A percentile compares a stretch with the other conserved stretches of the same genome.
These are phyloP conservation scores for Chelonoidis abingdonii DNA, from an alignment of 2,113 vertebrate genomes.

Conservation along the genomic window DNA sequence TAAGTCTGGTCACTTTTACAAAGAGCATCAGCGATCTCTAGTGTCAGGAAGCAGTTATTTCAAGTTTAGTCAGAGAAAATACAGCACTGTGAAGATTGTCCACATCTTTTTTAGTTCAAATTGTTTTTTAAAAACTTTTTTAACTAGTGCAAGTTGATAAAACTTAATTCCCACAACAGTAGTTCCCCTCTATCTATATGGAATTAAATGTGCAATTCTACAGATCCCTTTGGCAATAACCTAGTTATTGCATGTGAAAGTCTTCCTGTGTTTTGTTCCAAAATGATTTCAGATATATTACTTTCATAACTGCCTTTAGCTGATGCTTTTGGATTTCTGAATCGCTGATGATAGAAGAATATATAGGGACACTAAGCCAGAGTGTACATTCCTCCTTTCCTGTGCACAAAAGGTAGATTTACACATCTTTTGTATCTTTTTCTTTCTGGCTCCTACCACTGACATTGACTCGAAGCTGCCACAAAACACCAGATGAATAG, in stretches of 20 bases:
- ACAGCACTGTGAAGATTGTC: neutral
- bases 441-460: neutral
- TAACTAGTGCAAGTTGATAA: neutral
- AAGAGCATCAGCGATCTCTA: conserved; percentile 79
- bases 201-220: neutral
- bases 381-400: neutral
- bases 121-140: fast-evolving
- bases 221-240: neutral
- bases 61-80: conserved; percentile 17
- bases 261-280: neutral
- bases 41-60: conserved; percentile 69
- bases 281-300: neutral
- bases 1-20: neutral
- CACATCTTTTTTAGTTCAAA: neutral
- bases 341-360: neutral
- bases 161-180: neutral
- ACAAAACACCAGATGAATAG: neutral
- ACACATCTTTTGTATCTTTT: neutral
- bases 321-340: neutral
- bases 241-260: neutral
- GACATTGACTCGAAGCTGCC: fast-evolving
- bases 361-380: neutral
- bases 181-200: neutral
- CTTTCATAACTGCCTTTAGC: neutral
- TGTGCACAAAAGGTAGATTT: neutral